Evolutionary conservation across 1,140 invertebrate species (phyloP).

Genomic region (Maniola jurtina): DNA sequence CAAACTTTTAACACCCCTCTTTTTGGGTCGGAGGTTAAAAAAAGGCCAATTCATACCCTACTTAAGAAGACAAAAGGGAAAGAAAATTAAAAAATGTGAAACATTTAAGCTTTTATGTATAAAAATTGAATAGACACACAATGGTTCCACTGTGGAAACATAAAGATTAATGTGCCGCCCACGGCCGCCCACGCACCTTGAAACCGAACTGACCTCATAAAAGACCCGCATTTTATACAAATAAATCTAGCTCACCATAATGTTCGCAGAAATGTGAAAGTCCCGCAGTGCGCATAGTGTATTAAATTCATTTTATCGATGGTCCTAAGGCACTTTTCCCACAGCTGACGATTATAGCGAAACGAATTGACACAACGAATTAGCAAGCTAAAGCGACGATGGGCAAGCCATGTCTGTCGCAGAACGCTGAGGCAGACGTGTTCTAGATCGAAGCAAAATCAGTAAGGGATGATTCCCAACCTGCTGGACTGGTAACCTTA

Average conservation of each 20-base stretch:
- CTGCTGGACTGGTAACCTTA: too few relatives aligned
- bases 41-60: background rate
- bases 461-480: too few relatives aligned
- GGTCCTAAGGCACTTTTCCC: background rate
- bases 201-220: constrained; percentile 19
- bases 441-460: too few relatives aligned
- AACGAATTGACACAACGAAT: too few relatives aligned
- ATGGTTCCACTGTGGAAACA: constrained; percentile 1
- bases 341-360: too few relatives aligned
- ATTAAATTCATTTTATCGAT: constrained; percentile 12
- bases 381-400: too few relatives aligned
- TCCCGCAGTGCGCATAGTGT: constrained; percentile 15
- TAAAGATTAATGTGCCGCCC: constrained; percentile 13
- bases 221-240: constrained; percentile 17
- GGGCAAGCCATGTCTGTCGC: too few relatives aligned
- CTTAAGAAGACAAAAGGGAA: background rate
- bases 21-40: too few relatives aligned
- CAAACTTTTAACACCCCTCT: too few relatives aligned
- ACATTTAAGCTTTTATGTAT: constrained; percentile 5
- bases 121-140: constrained; percentile 6
- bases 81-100: constrained; percentile 2
- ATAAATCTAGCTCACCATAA: constrained; percentile 16
- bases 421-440: too few relatives aligned
- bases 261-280: constrained; percentile 13
- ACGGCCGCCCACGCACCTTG: constrained; percentile 13